Conservation (phyloP, 1,140 invertebrate genomes). For the Dinoponera quadriceps region DNA sequence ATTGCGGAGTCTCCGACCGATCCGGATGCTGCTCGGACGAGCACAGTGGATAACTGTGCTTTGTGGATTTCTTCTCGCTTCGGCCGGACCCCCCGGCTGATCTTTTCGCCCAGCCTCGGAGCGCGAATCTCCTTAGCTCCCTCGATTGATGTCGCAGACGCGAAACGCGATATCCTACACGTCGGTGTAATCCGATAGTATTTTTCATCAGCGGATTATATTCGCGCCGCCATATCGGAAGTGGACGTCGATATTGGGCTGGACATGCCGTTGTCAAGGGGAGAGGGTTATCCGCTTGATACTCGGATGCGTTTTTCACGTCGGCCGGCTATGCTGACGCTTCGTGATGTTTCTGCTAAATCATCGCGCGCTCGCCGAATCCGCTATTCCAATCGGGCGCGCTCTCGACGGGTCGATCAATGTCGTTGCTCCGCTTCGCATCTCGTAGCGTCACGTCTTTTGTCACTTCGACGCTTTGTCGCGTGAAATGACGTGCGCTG, state of each 20-base stretch:
- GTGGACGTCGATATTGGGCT: too few species aligned
- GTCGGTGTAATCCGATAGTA: neutral
- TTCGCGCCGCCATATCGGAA: neutral
- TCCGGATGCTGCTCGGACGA: slow-evolving; percentile 10
- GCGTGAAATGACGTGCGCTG: too few species aligned
- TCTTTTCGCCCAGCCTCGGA: neutral
- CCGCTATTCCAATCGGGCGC: too few species aligned
- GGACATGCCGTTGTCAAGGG: too few species aligned
- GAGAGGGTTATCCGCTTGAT: too few species aligned
- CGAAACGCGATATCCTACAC: neutral
- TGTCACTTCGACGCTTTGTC: neutral
- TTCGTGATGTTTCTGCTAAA: too few species aligned
- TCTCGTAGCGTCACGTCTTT: neutral
- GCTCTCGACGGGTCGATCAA: neutral
- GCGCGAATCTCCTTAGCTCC: neutral
- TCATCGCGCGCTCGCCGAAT: too few species aligned
- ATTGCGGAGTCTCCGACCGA: neutral
- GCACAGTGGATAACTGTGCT: neutral
- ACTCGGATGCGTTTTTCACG: too few species aligned
- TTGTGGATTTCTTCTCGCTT: too few species aligned
- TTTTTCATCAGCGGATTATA: neutral
- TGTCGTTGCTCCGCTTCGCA: neutral
- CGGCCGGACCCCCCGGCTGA: neutral
- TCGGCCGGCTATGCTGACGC: too few species aligned
- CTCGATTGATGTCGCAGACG: slow-evolving; percentile 10